Percentiles rank a stretch among this genome's conserved stretches.
Evolutionary conservation across 2,797 vertebrate genomes (phyloP).

Genomic region (Periparus ater): DNA sequence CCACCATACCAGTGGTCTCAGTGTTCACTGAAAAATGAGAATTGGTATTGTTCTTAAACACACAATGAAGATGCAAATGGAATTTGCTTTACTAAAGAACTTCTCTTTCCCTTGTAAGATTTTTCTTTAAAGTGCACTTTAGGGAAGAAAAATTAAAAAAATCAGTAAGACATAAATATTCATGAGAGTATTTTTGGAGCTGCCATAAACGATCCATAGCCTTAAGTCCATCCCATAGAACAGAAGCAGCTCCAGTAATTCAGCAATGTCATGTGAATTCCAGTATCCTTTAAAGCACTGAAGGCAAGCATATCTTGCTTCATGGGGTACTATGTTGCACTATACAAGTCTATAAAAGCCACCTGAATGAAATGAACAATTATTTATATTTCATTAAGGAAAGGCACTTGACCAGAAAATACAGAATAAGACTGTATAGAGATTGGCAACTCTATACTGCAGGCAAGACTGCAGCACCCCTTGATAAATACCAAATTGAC

Average conservation of each 20-base stretch:
- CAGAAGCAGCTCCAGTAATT: neutral
- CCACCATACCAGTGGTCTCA: neutral
- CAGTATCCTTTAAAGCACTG: neutral
- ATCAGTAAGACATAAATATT: neutral
- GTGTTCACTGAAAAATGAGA: neutral
- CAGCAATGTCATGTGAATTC: neutral
- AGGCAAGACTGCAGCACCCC: neutral
- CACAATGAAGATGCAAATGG: neutral
- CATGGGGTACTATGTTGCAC: neutral
- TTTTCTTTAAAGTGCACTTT: neutral
- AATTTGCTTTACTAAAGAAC: neutral
- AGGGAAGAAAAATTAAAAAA: neutral
- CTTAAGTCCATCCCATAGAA: neutral
- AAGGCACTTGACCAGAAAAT: neutral
- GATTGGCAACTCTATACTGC: neutral
- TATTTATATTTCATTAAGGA: neutral
- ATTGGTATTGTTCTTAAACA: neutral
- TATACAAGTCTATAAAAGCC: neutral
- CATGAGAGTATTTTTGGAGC: neutral
- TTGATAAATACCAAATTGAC: neutral
- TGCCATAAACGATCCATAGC: neutral
- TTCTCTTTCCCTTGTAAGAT: neutral
- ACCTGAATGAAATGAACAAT: neutral
- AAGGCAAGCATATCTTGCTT: neutral
- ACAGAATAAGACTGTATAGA: neutral